Conservation (phyloP, 2,888 invertebrate species). For the Neoaliturus tenellus region DNA sequence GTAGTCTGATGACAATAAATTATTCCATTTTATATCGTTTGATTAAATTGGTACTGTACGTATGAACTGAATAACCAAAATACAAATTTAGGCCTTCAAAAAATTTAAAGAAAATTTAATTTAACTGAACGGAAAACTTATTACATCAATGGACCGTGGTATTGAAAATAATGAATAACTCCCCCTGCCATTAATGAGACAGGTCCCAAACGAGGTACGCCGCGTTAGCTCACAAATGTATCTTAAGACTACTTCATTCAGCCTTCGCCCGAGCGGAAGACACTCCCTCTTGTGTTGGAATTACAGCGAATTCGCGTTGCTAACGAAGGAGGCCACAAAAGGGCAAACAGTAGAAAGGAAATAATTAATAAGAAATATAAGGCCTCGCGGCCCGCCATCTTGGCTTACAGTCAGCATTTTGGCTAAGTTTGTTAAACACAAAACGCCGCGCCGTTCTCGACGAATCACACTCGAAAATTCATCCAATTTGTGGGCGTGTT, state of each 20-base stretch:
- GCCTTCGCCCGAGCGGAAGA: neutral
- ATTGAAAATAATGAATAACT: no score
- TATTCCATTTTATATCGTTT: no score
- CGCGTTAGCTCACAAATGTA: neutral
- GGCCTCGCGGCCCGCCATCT: neutral
- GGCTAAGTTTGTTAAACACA: slow-evolving; percentile 43
- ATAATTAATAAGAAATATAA: slow-evolving; percentile 43
- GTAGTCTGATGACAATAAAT: no score
- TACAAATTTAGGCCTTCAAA: no score
- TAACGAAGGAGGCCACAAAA: slow-evolving; percentile 38
- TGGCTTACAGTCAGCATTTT: slow-evolving; percentile 33
- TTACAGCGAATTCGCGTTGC: slow-evolving; percentile 20
- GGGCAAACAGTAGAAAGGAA: slow-evolving; percentile 24
- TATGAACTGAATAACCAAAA: no score
- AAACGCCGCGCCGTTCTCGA: slow-evolving; percentile 44
- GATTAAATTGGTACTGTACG: no score
- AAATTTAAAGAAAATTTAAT: no score
- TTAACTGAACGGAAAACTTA: no score
- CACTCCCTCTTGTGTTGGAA: neutral
- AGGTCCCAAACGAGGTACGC: neutral
- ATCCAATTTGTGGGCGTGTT: slow-evolving; percentile 49
- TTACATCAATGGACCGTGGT: no score
- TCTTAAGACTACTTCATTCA: neutral
- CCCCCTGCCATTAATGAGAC: neutral
- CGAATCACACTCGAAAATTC: slow-evolving; percentile 55